Base-by-base conservation (phyloP, 2,113 vertebrate genomes). In the Corythoichthys haematopterus region DNA sequence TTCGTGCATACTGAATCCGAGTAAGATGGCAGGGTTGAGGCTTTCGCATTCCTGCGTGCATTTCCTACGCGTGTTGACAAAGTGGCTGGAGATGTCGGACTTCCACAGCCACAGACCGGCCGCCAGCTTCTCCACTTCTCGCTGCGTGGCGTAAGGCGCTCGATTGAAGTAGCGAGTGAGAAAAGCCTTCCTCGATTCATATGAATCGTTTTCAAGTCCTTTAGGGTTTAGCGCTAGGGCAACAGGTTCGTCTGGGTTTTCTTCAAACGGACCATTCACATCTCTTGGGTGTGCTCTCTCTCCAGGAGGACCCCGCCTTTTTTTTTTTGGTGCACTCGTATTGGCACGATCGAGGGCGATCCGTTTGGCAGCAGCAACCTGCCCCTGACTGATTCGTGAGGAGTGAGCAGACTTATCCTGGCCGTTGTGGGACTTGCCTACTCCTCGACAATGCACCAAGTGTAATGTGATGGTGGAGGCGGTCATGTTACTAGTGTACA, bases 401-500 rank as follows among this genome's bases (percentile, higher is more conserved):
- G 93, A 91, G 0, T 93, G 90, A 11, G 85, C 90, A 0, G 88
- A 82, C 72, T 92, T 93, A 9, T 98, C 95, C 84, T 97, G 96
- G 37, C 97, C 97, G 0, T 98, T 98, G 72, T 96, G 96, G 45
- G 95, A 91, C 85, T 98, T 99, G 3, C 96, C 95, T 0, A 99
- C 97, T 1, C 97, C 97, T 64, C 97, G 90, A 84, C 97, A 99
- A 87, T 99, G 97, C 33, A 99, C 97, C 5, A 99, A 87, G 79
- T 99, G 97, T 74, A 99, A 91, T 0, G 97, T 99, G 67, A 98
- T 99, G 10, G 97, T 99, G 8, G 97, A 99, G 75, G 97, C 97
- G 0, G 97, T 99, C 97, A 99, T 99, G 90, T 99, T 99, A 85
- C 96, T 98, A 0, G 97, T 99, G 15, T 98, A 99, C 40, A 99